Conservation (phyloP, 2,113 vertebrate species). For the Scartelaos histophorus region DNA sequence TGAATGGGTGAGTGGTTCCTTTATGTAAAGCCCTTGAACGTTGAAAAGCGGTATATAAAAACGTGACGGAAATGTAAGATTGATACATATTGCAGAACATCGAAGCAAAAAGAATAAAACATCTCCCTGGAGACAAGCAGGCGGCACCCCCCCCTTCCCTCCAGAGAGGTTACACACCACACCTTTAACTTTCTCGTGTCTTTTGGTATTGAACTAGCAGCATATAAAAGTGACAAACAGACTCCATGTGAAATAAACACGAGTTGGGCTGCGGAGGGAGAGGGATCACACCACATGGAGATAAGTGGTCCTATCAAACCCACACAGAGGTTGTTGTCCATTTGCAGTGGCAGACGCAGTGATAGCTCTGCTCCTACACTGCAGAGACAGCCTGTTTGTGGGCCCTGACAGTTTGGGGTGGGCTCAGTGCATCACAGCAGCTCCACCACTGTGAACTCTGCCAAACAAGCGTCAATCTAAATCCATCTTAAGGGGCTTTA, state of each 20-base stretch:
- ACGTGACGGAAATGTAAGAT: no score
- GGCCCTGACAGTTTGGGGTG: constrained; percentile 72
- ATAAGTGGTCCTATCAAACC: constrained; percentile 73
- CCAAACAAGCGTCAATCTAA: constrained; percentile 66
- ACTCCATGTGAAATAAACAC: constrained; percentile 5
- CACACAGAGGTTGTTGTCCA: constrained; percentile 68
- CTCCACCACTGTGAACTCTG: constrained; percentile 69
- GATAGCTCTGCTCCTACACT: constrained; percentile 62
- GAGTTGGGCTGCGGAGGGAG: constrained; percentile 15
- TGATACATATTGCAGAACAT: neutral
- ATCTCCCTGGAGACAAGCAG: no score
- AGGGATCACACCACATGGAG: constrained; percentile 63
- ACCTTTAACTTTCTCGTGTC: neutral
- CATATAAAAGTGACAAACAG: constrained; percentile 43
- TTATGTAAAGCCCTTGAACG: no score
- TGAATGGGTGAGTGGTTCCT: no score
- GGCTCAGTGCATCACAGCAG: constrained; percentile 65
- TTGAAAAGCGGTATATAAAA: no score
- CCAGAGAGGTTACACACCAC: neutral
- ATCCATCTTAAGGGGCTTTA: constrained; percentile 61
- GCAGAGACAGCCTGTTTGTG: constrained; percentile 68
- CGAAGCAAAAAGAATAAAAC: no score
- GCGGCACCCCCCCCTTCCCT: neutral
- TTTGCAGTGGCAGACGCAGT: constrained; percentile 64
- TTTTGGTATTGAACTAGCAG: neutral